phyloP scores from a whole-genome alignment of 2,113 vertebrate species.

The Malaclemys terrapin region DNA sequence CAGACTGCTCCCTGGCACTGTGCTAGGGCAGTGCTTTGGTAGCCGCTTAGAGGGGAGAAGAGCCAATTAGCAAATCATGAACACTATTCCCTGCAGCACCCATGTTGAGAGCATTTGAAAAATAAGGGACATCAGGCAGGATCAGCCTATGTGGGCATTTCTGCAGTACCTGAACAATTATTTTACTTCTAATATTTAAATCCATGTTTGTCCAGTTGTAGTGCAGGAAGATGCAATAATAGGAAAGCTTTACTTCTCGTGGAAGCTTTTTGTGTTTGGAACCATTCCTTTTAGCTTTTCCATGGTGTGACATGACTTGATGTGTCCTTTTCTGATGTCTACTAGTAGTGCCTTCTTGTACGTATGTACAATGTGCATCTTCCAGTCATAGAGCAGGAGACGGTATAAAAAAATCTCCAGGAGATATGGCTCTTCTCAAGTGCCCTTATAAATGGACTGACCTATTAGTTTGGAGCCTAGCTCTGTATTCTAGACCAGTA shows the following conservation, averaged over 20 bases:
- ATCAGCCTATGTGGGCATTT: not conserved
- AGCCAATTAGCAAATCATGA: not conserved
- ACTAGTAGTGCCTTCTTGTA: not conserved
- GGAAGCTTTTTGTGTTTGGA: not conserved
- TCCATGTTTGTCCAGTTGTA: not conserved
- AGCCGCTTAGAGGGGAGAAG: not conserved
- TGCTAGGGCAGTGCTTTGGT: not conserved
- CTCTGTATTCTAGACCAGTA: not conserved
- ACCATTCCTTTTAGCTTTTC: not conserved
- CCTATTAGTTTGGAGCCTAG: not conserved
- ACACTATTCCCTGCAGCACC: not conserved
- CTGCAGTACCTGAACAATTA: not conserved
- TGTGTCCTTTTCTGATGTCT: not conserved
- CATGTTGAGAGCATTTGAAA: not conserved
- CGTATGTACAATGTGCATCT: not conserved
- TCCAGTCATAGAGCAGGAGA: not conserved
- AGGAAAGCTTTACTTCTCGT: not conserved
- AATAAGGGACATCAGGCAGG: not conserved
- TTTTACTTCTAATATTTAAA: not conserved
- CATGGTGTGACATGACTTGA: not conserved
- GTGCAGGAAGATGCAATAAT: not conserved
- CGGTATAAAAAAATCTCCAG: fast-evolving
- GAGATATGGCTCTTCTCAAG: not conserved
- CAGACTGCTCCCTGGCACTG: not conserved
- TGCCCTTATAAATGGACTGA: not conserved